Evolutionary conservation across 2,797 vertebrate species (phyloP), one percentile per base, ranked within the genome.

Genomic region (Bryconaethiops microstoma): DNA sequence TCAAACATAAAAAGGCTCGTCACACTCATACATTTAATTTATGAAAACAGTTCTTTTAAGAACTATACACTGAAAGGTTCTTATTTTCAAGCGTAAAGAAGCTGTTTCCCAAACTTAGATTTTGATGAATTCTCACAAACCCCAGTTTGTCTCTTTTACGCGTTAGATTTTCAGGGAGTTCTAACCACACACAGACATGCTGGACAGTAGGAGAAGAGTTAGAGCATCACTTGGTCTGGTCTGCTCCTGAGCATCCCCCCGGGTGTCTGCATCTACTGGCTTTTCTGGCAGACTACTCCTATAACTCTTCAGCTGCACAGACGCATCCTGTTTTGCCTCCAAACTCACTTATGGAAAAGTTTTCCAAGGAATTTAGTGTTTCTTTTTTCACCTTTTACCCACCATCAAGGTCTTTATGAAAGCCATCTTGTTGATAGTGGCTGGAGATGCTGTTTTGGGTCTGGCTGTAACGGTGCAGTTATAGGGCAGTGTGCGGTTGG

Each of bases 371-470:
- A 71, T 81, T 71, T 13, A 42, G 54, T 42, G 64, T 60, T 75
- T 60, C 14, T 62, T 75, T 75, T 81, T 69, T 80, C 48, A 29
- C 48, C 23, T 54, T 39, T 73, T 39, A 62, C 63, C 67, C 57
- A 62, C 59, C 76, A 70, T 64, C 74, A 45, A 45, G 42, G 10
- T 50, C 74, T 76, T 76, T 76, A 81, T 81, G 45, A 77, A 76
- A 72, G 74, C 74, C 74, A 77, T 77, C 45, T 81, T 81, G 80
- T 72, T 81, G 74, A 81, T 77, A 76, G 74, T 81, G 80, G 67
- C 65, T 39, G 25, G 52, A 73, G 70, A 55, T 54, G 2, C 19
- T 29, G 74, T 76, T 71, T 77, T 39, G 70, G 74, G 29, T 52
- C 79, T 59, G 59, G 39, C 65, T 76, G 59, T 82, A 77, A 83